Base-by-base conservation (phyloP, 2,888 invertebrate species). In the Eupithecia dodoneata region DNA sequence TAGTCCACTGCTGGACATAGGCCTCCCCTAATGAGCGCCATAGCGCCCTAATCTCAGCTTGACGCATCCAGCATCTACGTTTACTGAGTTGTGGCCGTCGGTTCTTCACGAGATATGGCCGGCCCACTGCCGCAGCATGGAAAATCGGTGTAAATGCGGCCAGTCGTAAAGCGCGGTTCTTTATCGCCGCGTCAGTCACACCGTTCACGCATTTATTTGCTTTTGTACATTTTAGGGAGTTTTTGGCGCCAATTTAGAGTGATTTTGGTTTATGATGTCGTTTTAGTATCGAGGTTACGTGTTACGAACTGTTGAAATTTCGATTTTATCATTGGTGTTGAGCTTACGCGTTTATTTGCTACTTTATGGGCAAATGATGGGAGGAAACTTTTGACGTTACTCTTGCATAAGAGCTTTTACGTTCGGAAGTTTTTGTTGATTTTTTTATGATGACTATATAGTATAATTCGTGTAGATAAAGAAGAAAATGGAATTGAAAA, bases 121-220 rank as follows among this genome's bases (percentile, higher is more conserved):
- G 30, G 30, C 30, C 30, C 30, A 30, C 30, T 30, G 30, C 30
- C 30, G 30, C 30, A 7, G 44, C 15, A 3, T n/a, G 3, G 6
- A 15, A n/a, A 3, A n/a, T 55, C 72, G 59, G 74, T 76, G 79
- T 67, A 52, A 72, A 78, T 75, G 81, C 77, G 85, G 73, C 74
- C 77, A 76, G 84, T 87, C 89, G 85, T 89, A 87, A 88, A 88
- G 77, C 82, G 81, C 73, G 80, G 76, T 82, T 82, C 83, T 87
- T 81, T 87, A 80, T 76, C 75, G 79, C 52, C 72, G 75, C 18
- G 73, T 79, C 70, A 72, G 72, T 86, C 79, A 86, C 86, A 87
- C 87, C 84, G 85, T 81, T 78, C 52, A 55, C 72, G 79, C 79
- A 55, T 76, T 71, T 74, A 74, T 79, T 74, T 74, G 78, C 72